phyloP scores from a whole-genome alignment of 1,140 invertebrate genomes.

The Eulimnadia texana region DNA sequence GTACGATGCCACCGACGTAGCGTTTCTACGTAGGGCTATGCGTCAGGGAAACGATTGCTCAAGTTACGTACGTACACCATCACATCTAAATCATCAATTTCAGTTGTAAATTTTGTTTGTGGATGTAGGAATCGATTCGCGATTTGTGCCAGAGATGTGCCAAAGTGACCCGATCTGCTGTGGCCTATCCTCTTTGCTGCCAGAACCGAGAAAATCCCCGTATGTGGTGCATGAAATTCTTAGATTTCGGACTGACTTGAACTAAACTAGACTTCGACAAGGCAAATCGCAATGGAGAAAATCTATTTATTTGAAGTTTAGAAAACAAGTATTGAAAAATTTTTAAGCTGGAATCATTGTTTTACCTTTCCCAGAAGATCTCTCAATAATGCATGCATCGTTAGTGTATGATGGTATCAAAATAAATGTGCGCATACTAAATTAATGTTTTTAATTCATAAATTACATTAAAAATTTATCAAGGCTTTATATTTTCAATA shows the following conservation, averaged over 20 bases:
- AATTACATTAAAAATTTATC: no score
- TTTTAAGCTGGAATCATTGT: no score
- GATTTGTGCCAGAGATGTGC: constrained; percentile 30
- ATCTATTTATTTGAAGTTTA: no score
- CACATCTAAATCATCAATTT: not conserved
- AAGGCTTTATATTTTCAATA: no score
- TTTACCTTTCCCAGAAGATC: no score
- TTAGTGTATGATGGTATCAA: no score
- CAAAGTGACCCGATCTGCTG: constrained; percentile 26
- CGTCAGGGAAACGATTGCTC: constrained; percentile 14
- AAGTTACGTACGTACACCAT: not conserved
- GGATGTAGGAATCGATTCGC: constrained; percentile 12
- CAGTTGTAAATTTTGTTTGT: not conserved
- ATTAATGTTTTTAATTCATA: no score
- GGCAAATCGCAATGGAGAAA: no score
- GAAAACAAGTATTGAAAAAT: no score
- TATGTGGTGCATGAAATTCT: constrained; percentile 27
- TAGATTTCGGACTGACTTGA: constrained; percentile 26
- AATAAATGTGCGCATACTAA: no score
- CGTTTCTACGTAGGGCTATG: constrained; percentile 9
- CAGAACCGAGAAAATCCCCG: constrained; percentile 20
- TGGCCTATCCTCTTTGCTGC: constrained; percentile 31
- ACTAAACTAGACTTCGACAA: no score
- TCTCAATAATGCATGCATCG: no score
- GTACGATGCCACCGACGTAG: not conserved